Conservation (phyloP, 2,113 vertebrate genomes). For the Equus quagga region DNA sequence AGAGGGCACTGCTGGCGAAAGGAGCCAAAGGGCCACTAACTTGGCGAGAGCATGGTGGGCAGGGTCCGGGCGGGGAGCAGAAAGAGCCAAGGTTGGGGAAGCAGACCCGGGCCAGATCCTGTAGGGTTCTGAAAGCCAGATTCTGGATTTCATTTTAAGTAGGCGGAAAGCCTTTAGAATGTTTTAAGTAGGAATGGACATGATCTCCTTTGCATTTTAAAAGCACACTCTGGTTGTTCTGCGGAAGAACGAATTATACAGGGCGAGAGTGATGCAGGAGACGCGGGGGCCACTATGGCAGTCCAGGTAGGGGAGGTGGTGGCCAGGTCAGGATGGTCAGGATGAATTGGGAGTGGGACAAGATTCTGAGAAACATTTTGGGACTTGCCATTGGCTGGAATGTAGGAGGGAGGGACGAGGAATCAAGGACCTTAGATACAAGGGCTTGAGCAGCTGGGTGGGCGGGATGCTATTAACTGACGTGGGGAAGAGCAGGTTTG, state of each 20-base stretch:
- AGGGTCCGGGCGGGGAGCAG: background rate
- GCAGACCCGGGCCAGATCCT: background rate
- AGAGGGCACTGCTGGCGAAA: background rate
- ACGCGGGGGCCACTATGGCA: rapidly evolving
- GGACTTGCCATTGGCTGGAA: background rate
- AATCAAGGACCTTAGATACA: background rate
- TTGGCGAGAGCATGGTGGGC: background rate
- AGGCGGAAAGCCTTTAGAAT: background rate
- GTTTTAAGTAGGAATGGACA: background rate
- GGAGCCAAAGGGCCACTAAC: too few species aligned
- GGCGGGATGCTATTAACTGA: background rate
- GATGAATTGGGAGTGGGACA: background rate
- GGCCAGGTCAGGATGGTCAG: background rate
- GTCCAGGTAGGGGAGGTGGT: background rate
- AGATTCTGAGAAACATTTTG: background rate
- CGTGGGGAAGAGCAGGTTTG: background rate
- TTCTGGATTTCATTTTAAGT: background rate
- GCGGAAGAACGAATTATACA: background rate
- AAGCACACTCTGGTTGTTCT: background rate
- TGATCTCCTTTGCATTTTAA: background rate
- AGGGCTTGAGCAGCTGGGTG: background rate
- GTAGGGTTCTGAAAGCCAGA: background rate
- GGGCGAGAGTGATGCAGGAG: too few species aligned
- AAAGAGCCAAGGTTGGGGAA: background rate
- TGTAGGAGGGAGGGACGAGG: background rate